Evolutionary conservation across 2,113 vertebrate species (phyloP).

Genomic region (Antennarius striatus): DNA sequence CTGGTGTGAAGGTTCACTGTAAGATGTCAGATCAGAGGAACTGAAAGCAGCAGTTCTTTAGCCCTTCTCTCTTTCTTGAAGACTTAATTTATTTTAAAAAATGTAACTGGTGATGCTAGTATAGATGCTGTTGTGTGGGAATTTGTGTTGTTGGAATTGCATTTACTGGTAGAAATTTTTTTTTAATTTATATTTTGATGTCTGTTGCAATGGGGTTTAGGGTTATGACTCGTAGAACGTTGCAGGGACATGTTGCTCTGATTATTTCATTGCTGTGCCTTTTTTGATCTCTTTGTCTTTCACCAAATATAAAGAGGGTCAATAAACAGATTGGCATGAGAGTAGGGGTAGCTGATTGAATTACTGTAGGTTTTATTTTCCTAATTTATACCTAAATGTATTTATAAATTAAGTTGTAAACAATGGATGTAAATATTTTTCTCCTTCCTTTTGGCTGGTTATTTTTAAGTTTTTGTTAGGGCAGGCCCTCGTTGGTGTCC

Average conservation of each 20-base stretch:
- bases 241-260: slow-evolving; percentile 76
- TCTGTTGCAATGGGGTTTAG: slow-evolving; percentile 63
- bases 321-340: slow-evolving; percentile 75
- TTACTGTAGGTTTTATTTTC: slow-evolving; percentile 66
- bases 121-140: slow-evolving; percentile 59
- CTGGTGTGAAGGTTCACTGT: slow-evolving; percentile 9
- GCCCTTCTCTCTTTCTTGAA: slow-evolving; percentile 61
- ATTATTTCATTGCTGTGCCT: slow-evolving; percentile 75
- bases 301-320: slow-evolving; percentile 84
- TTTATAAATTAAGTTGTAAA: slow-evolving; percentile 92
- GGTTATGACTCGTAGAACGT: slow-evolving; percentile 47
- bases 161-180: slow-evolving; percentile 61
- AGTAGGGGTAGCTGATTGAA: slow-evolving; percentile 74
- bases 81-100: slow-evolving; percentile 83
- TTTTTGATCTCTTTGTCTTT: slow-evolving; percentile 74
- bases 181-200: slow-evolving; percentile 88
- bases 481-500: slow-evolving; percentile 85
- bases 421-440: slow-evolving; percentile 84
- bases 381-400: slow-evolving; percentile 89
- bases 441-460: slow-evolving; percentile 66
- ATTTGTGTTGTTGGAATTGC: slow-evolving; percentile 56
- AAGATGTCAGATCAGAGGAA: slow-evolving; percentile 26
- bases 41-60: slow-evolving; percentile 33
- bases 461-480: slow-evolving; percentile 66
- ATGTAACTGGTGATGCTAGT: slow-evolving; percentile 70